Percentiles rank a stretch among this genome's conserved stretches.
These are phyloP conservation scores for Spheniscus humboldti DNA, from an alignment of 2,797 vertebrate species.

Conservation along the genomic window DNA sequence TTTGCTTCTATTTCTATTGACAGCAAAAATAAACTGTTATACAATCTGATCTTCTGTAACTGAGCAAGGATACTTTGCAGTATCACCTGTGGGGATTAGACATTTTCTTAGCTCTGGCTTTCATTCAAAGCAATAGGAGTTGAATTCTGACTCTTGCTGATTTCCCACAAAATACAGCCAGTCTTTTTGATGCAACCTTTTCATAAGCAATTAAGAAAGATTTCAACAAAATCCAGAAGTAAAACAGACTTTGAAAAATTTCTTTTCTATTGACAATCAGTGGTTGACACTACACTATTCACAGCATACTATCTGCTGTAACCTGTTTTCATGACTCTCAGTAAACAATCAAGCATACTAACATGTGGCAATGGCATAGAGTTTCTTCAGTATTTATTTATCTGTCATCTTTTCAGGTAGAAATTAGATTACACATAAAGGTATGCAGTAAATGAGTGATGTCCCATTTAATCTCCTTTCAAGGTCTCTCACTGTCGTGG, in stretches of 20 bases:
- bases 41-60: neutral
- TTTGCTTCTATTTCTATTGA: neutral
- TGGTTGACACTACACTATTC: neutral
- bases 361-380: neutral
- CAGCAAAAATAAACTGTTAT: neutral
- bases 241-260: neutral
- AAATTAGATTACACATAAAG: neutral
- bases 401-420: neutral
- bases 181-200: neutral
- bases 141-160: neutral
- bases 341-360: neutral
- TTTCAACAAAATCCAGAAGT: neutral
- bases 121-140: neutral
- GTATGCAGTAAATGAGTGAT: neutral
- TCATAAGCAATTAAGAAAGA: neutral
- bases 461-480: neutral
- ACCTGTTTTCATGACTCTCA: neutral
- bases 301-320: rapidly evolving
- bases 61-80: neutral
- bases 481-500: neutral
- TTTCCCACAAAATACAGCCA: neutral
- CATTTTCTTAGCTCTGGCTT: neutral
- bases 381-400: neutral
- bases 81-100: neutral
- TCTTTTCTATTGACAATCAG: neutral